Base-by-base conservation (phyloP, 2,113 vertebrate genomes). In the Trachemys scripta region DNA sequence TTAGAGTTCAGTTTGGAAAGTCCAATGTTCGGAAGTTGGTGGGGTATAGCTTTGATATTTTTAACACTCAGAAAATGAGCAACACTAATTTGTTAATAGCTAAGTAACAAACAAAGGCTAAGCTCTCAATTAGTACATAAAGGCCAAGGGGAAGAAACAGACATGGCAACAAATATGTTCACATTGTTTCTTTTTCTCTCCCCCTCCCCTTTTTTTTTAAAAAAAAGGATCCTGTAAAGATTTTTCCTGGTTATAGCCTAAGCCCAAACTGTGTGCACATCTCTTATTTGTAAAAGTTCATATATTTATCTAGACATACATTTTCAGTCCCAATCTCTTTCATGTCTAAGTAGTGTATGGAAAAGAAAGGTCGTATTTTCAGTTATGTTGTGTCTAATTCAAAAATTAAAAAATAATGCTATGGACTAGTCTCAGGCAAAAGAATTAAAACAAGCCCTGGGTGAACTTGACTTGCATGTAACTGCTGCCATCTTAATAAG, bases 401-500 rank as follows among this genome's bases (percentile, higher is more conserved):
- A 93, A 97, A 86, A 88, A 95, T 92, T 27, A 79, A 42, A 86
- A 86, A 69, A 90, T 83, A 96, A 81, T 57, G 80, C 50, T 81
- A n/a, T 35, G 90, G 89, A 85, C 50, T 54, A 78, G 88, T 96
- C 97, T 97, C 95, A 19, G 75, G 96, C 96, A 87, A 84, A 93
- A 96, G 94, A 97, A 97, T 96, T 89, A 96, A 98, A 98, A 97
- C 88, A 90, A 94, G 96, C 81, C 89, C 51, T 94, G 84, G 84
- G 95, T 16, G 90, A 98, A 98, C 97, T 98, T 93, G 94, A 97
- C 98, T 98, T 95, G 96, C 97, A 95, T 98, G 98, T 98, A 98
- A 95, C 96, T 97, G 95, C 98, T 98, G 97, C 98, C 98, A 98
- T 98, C 97, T 98, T 98, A 98, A 98, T 98, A 98, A 98, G 98